Evolutionary conservation across 2,888 invertebrate genomes (phyloP).

Genomic region (Rhamphomyia laevipes): DNA sequence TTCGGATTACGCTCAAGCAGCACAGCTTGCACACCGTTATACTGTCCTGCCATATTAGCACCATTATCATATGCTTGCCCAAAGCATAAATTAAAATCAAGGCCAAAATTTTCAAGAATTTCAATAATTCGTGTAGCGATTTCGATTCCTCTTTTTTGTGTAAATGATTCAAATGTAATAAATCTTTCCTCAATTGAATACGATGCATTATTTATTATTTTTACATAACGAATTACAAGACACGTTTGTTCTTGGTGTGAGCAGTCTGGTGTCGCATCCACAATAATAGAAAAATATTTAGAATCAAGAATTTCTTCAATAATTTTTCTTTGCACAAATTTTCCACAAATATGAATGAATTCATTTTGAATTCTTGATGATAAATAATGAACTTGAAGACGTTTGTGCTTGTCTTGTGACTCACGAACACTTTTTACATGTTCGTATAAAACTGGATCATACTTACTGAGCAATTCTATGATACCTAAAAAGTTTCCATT

Average conservation of each 20-base stretch:
- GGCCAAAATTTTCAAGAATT: background rate
- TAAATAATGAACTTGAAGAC: constrained; percentile 2
- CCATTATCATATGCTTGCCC: constrained; percentile 9
- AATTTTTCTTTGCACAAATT: background rate
- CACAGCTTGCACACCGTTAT: background rate
- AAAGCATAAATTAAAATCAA: constrained; percentile 1
- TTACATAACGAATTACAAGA: constrained; percentile 2
- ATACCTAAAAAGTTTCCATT: background rate
- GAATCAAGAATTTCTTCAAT: background rate
- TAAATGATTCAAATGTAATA: background rate
- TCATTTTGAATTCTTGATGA: constrained; percentile 1
- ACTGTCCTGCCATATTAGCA: constrained; percentile 3
- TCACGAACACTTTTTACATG: background rate
- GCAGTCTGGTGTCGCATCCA: constrained; percentile 1
- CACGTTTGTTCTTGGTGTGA: constrained; percentile 3
- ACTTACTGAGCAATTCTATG: background rate
- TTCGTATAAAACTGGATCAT: background rate
- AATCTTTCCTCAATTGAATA: background rate
- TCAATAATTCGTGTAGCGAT: background rate
- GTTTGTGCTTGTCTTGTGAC: constrained; percentile 1
- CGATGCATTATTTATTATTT: background rate
- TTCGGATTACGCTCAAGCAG: background rate
- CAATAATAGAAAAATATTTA: background rate
- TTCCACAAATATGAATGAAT: constrained; percentile 3
- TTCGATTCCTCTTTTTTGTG: background rate